Evolutionary conservation across 2,113 vertebrate species (phyloP).

Genomic region (Raja brachyura): DNA sequence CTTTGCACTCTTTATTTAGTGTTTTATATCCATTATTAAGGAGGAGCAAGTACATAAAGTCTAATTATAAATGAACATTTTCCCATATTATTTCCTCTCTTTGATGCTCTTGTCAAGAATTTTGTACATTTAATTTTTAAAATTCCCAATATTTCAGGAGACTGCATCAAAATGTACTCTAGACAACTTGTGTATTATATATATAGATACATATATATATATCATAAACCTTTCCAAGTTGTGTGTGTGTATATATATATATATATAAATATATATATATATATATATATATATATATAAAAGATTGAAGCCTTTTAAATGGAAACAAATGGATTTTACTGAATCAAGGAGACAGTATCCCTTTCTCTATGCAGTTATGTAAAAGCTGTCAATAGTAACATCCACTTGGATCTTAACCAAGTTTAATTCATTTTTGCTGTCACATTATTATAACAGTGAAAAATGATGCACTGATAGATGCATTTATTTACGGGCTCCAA

Average conservation of each 20-base stretch:
- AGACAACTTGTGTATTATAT: background rate
- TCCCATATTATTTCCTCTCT: slow-evolving; percentile 11
- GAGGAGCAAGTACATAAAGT: slow-evolving; percentile 16
- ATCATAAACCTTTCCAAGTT: no score
- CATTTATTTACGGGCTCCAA: slow-evolving; percentile 37
- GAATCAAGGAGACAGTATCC: slow-evolving; percentile 36
- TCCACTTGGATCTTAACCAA: slow-evolving; percentile 16
- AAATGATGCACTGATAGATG: slow-evolving; percentile 34
- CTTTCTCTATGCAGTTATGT: slow-evolving; percentile 33
- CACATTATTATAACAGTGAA: slow-evolving; percentile 28
- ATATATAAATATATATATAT: no score
- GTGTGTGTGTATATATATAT: no score
- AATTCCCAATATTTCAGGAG: slow-evolving; percentile 28
- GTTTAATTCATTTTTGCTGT: slow-evolving; percentile 37
- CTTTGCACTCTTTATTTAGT: slow-evolving; percentile 35
- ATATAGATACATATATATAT: background rate
- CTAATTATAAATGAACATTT: slow-evolving; percentile 30
- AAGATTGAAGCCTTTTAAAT: slow-evolving; percentile 28
- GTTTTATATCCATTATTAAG: slow-evolving; percentile 33
- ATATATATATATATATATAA: background rate
- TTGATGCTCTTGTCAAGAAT: slow-evolving; percentile 20
- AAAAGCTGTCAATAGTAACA: slow-evolving; percentile 21
- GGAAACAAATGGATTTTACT: slow-evolving; percentile 36
- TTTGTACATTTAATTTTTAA: slow-evolving; percentile 35
- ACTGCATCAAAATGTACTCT: slow-evolving; percentile 2